A percentile compares a stretch with the other conserved stretches of the same genome.
Conservation (phyloP, 1,140 invertebrate genomes). For the Drosophila saltans region DNA sequence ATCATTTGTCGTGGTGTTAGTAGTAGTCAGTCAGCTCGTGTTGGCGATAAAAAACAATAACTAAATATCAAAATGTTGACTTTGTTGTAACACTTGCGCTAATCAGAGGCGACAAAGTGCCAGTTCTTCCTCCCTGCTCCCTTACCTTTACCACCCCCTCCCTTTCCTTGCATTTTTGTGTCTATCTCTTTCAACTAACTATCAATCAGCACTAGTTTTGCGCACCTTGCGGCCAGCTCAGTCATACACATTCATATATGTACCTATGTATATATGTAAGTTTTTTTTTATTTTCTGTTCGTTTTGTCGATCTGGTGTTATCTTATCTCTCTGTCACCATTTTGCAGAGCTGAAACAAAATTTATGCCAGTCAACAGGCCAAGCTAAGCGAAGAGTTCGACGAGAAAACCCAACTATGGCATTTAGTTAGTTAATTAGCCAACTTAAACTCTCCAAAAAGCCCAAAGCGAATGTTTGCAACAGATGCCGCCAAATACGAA, state of each 20-base stretch:
- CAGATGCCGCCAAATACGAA: not conserved
- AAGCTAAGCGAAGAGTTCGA: not conserved
- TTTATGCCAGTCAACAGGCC: constrained; percentile 57
- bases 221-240: constrained; percentile 55
- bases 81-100: constrained; percentile 66
- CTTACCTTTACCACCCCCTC: not conserved
- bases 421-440: not conserved
- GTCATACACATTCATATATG: not conserved
- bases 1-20: not conserved
- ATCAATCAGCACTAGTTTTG: constrained; percentile 70
- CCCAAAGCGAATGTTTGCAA: not conserved
- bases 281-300: not conserved
- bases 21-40: constrained; percentile 54
- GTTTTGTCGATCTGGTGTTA: constrained; percentile 40
- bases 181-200: constrained; percentile 30
- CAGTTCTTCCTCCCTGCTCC: constrained; percentile 35
- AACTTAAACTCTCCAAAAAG: not conserved
- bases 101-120: constrained; percentile 51
- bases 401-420: constrained; percentile 12
- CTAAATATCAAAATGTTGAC: constrained; percentile 33
- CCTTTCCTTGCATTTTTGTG: not conserved
- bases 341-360: constrained; percentile 73
- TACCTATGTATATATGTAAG: no score
- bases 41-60: constrained; percentile 59
- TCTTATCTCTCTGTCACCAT: constrained; percentile 62